Evolutionary conservation across 2,888 invertebrate genomes (phyloP).

Genomic region (Dryobota labecula): DNA sequence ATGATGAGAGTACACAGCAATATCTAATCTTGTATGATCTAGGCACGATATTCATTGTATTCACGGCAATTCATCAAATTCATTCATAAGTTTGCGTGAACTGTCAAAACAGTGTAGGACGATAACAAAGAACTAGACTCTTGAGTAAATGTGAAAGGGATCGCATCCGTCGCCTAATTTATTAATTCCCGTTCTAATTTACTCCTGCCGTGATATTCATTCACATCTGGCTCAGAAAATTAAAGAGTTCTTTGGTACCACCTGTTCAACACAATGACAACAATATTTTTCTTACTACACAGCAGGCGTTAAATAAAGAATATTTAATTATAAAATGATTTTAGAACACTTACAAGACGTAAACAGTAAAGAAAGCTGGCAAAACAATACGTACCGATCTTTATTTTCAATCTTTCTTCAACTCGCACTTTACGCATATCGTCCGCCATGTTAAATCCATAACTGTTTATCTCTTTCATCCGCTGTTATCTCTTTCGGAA

Average conservation of each 20-base stretch:
- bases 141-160: conserved; percentile 60
- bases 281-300: conserved; percentile 71
- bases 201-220: conserved; percentile 73
- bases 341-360: conserved; percentile 39
- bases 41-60: conserved; percentile 85
- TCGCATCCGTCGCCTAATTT: conserved; percentile 55
- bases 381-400: conserved; percentile 95
- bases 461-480: conserved; percentile 92
- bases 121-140: conserved; percentile 82
- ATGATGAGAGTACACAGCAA: conserved; percentile 69
- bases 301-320: conserved; percentile 21
- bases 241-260: conserved; percentile 79
- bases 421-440: conserved; percentile 97
- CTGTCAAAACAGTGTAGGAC: conserved; percentile 84
- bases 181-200: too few species aligned
- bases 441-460: conserved; percentile 98
- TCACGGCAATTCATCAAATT: conserved; percentile 83
- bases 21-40: conserved; percentile 84
- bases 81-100: conserved; percentile 87
- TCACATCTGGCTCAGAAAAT: conserved; percentile 75
- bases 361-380: conserved; percentile 57
- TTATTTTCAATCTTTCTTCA: conserved; percentile 98
- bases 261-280: conserved; percentile 88
- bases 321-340: conserved; percentile 40
- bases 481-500: conserved; percentile 91